phyloP scores from a whole-genome alignment of 2,888 invertebrate genomes.

The Aphodius sticticus region DNA sequence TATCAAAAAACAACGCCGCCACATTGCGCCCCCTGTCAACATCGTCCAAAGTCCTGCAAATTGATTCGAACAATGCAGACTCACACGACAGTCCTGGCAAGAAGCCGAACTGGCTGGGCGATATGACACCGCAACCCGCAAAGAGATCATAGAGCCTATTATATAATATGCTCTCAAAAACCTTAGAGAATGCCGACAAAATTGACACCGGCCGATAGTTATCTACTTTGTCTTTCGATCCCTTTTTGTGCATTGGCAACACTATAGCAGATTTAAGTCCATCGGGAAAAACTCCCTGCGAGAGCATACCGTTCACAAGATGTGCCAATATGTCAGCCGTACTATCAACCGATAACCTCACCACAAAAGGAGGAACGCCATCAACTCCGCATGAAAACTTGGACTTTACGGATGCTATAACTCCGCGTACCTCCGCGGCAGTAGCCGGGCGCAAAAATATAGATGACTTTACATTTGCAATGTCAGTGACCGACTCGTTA shows the following conservation, averaged over 20 bases:
- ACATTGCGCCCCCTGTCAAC: background rate
- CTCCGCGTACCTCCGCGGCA: background rate
- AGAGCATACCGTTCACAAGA: background rate
- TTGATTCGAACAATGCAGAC: background rate
- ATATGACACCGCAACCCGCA: background rate
- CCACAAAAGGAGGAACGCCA: background rate
- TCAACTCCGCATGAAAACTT: background rate
- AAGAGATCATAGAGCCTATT: background rate
- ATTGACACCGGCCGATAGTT: background rate
- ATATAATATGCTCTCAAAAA: background rate
- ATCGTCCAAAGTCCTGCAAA: background rate
- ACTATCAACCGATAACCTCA: background rate
- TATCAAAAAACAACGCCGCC: background rate
- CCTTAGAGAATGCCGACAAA: background rate
- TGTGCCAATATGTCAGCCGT: background rate
- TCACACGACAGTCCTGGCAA: background rate
- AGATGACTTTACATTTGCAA: background rate
- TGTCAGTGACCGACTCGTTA: background rate
- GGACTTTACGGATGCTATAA: background rate
- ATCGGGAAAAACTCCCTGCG: background rate
- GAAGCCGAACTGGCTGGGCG: background rate
- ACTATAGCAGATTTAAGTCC: background rate
- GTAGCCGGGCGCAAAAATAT: background rate
- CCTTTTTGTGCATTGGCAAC: background rate
- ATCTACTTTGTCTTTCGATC: background rate